Evolutionary conservation across 2,113 vertebrate genomes (phyloP), one percentile per base, ranked within the genome.

Genomic region (Hyperopisus bebe): DNA sequence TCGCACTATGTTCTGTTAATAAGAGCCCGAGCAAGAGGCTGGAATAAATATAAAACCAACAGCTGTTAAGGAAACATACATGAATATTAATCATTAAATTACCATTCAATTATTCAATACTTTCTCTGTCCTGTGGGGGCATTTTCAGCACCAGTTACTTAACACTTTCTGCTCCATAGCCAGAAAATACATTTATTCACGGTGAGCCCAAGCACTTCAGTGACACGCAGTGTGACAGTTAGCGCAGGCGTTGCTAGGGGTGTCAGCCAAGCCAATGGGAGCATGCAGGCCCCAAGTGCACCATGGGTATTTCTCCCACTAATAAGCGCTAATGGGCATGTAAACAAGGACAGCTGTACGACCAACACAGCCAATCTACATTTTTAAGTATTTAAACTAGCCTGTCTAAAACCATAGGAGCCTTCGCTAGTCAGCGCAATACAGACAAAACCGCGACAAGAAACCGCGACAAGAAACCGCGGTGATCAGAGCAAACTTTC

Each of bases 1-100:
- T 39, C 13, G 5, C 31, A 39, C 31, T 6, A 35, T 74, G 66
- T 5, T 15, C 11, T 5, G 66, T 31, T 31, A 74, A 74, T 74
- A 35, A 77, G 27, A 80, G 31, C 35, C 11, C 2, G 31, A 42
- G 35, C 31, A 80, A 80, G 35, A 39, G 35, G 35, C 17, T 31
- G 74, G 74, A 15, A 86, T 11, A 88, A 46, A 46, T 19, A 88
- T 7, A 24, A 35, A 88, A 62, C 53, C 31, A 88, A 62, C 39
- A 39, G 86, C 50, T 58, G 51, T 55, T 55, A 50, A 55, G 50
- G 86, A 35, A 88, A 62, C 53, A 39, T 58, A 62, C 55, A 77
- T 48, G 35, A 42, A 77, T 77, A 88, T 77, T 31, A 48, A 74
- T 77, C n/a, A 77, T 88, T 74, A 35, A 88, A 88, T 50, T 31